Evolutionary conservation across 2,797 vertebrate species (phyloP), one percentile per base, ranked within the genome.

Genomic region (Eptatretus atami): DNA sequence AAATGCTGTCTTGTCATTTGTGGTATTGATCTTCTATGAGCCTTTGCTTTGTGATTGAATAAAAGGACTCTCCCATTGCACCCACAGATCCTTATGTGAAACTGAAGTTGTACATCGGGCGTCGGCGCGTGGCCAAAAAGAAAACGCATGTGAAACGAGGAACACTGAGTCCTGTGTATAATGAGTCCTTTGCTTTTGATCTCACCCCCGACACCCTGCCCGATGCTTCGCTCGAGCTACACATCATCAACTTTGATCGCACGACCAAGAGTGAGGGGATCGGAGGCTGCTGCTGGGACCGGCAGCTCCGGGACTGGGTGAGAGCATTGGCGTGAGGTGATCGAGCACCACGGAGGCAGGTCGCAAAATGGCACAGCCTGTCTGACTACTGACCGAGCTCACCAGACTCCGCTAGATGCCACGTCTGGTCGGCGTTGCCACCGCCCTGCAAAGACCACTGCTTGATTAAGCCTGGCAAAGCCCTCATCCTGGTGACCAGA

Each of bases 101-200:
- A 77, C 82, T 96, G 65, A 98, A 98, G 74, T 75, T 98, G 69
- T 93, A 84, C 68, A 81, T 94, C 1, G 86, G 83, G 52, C 92
- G 86, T 75, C 94, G 95, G 69, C 81, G 90, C 2, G 81, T 95
- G 71, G 88, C 82, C 68, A 98, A 98, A 75, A 98, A 96, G 80
- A 95, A 93, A 76, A 93, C 88, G 14, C 87, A 92, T 0, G 85
- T 96, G 71, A 98, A 98, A 75, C 95, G 95, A 67, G 84, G 83
- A 65, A 79, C 84, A 1, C 88, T 86, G 13, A 98, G 93, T 68
- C 86, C 90, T 0, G 90, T 96, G 67, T 95, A 94, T 74, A 98
- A 96, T 10, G 85, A 98, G 80, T 80, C 90, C 64, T 94, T 98
- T 72, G 84, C 90, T 65, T 98, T 98, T 69, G 90, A 96, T 69